Base-by-base conservation (phyloP, 2,888 invertebrate species). In the Apodemia mormo region DNA sequence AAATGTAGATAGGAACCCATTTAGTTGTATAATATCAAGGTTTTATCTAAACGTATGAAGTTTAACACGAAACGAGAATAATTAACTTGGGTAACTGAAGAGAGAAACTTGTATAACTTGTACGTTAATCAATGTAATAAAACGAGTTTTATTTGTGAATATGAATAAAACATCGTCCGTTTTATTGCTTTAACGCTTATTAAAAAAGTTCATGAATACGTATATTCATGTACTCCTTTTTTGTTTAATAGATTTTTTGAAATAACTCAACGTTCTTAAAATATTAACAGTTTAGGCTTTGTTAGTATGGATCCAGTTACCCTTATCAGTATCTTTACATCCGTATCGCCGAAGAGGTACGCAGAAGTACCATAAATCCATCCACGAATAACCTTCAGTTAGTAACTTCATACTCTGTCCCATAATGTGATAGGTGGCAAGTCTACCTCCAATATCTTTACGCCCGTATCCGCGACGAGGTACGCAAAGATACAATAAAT, bases 281-380 rank as follows among this genome's bases (percentile, higher is more conserved):
- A 40, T 9, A 40, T 9, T 52, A 43, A 29, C 40, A 33, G 52
- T 52, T 49, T 66, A 70, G 30, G 58, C 66, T 68, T 54, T 68
- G 70, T 70, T 75, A 72, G 70, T 74, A 22, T 37, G 7, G 68
- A 69, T 77, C 86, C 87, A 84, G 88, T 85, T 92, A 90, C 88
- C 91, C 92, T 92, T 22, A 22, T 22, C 22, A 22, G 22, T 22
- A 22, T 22, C 22, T 22, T 22, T 22, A 22, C 22, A 22, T 22
- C 22, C 22, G 22, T 22, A 22, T 22, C 22, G 22, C 22, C 22
- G 22, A 22, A 22, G 22, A 22, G 22, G 22, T 22, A 22, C 22
- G 22, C 22, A 22, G 22, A 22, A 22, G 22, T 22, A 22, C 22
- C 22, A 22, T 22, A 22, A 22, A 22, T 22, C 22, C 22, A 22